Base-by-base conservation (phyloP, 1,140 invertebrate genomes). In the Tetragnatha versicolor region DNA sequence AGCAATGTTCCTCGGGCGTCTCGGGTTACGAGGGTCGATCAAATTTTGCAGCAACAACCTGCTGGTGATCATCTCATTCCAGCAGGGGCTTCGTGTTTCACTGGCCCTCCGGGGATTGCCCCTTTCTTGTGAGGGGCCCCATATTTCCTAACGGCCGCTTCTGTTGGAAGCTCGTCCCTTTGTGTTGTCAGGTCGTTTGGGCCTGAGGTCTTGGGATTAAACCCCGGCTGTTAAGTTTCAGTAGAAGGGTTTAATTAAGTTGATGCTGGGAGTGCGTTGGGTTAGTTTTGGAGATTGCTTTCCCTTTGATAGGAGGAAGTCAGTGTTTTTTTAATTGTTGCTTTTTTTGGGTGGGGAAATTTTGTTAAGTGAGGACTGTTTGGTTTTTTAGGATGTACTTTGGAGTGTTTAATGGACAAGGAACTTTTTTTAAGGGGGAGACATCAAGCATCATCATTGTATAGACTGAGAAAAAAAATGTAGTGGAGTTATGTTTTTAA, bases 61-160 rank as follows among this genome's bases (percentile, higher is more conserved):
- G 27, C 55, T 35, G 55, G 55, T 58, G 55, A 58, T 58, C 55
- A 58, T 58, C 55, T 58, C 55, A 58, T 58, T 58, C 22, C 55
- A 31, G 27, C 22, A 33, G 17, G 29, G 27, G 7, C 35, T 31
- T 58, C 55, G 17, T 31, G 31, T 58, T 58, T 58, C 55, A 58
- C 55, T 58, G 29, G 55, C 29, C 55, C 31, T n/a, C 17, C 4
- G 31, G 55, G 55, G 5, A 58, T 58, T 58, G 55, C 55, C 20
- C 35, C 55, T 58, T 58, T 14, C 29, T 33, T 58, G 9, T n/a
- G 14, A 9, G 29, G 22, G 29, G 29, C 29, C 55, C 27, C 6
- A 31, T n/a, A 9, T 58, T n/a, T 7, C 27, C 35, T 58, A 58
- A 58, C 55, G 35, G 17, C 55, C 55, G 20, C 55, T 58, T 58